Conservation (phyloP, 1,140 invertebrate genomes). For the Drosophila pseudoobscura region DNA sequence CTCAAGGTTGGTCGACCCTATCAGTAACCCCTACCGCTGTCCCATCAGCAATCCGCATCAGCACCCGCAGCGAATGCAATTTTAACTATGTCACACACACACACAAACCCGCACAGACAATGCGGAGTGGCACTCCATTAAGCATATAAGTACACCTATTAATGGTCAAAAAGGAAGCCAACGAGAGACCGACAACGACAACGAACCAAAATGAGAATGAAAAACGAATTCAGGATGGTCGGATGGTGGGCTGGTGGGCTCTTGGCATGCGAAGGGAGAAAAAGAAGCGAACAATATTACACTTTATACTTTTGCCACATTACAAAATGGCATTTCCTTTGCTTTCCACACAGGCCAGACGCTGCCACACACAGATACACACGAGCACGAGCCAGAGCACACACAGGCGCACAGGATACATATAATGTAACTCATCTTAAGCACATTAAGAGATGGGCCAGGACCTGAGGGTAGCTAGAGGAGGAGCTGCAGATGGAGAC, state of each 20-base stretch:
- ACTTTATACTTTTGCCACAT: constrained; percentile 78
- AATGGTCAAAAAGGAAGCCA: constrained; percentile 76
- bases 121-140: constrained; percentile 78
- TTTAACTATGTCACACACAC: constrained; percentile 64
- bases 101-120: constrained; percentile 24
- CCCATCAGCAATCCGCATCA: constrained; percentile 5
- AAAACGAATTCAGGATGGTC: constrained; percentile 40
- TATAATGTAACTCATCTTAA: constrained; percentile 80
- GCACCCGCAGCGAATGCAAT: constrained; percentile 55
- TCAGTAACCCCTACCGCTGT: not conserved
- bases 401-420: constrained; percentile 31
- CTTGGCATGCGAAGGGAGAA: not conserved
- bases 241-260: not conserved
- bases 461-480: constrained; percentile 28
- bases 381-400: constrained; percentile 22
- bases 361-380: constrained; percentile 4
- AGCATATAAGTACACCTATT: constrained; percentile 81
- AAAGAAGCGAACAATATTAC: constrained; percentile 60
- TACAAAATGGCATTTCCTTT: constrained; percentile 71
- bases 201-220: constrained; percentile 47
- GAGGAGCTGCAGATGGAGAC: constrained; percentile 35
- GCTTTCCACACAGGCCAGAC: not conserved
- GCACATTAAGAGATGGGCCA: constrained; percentile 68
- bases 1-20: constrained; percentile 9
- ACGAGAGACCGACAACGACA: constrained; percentile 38